phyloP scores from a whole-genome alignment of 2,797 vertebrate species.

The Pseudopleuronectes americanus region DNA sequence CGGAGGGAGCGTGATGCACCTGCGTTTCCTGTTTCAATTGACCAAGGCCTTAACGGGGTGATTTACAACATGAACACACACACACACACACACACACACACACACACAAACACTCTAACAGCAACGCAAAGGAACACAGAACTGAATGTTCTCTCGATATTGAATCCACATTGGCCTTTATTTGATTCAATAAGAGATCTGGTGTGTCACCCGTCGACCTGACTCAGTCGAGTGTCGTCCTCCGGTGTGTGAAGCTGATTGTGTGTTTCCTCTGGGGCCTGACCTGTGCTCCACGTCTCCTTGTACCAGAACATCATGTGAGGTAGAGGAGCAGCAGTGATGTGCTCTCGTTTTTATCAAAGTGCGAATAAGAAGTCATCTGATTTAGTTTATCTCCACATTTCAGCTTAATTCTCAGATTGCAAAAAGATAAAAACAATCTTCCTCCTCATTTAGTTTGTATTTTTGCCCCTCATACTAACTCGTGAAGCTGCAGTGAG shows the following conservation, averaged over 20 bases:
- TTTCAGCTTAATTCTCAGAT: no score
- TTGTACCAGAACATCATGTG: constrained; percentile 16
- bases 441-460: no score
- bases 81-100: constrained; percentile 14
- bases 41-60: constrained; percentile 46
- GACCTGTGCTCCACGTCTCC: constrained; percentile 4
- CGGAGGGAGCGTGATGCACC: constrained; percentile 23
- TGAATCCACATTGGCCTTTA: constrained; percentile 21
- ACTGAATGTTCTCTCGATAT: constrained; percentile 56
- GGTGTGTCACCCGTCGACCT: constrained; percentile 7
- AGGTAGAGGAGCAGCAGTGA: neutral
- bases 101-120: constrained; percentile 16
- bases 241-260: constrained; percentile 3
- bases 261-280: neutral
- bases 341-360: neutral
- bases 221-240: neutral
- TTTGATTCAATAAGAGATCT: constrained; percentile 36
- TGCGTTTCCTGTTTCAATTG: constrained; percentile 60
- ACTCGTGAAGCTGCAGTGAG: neutral
- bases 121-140: constrained; percentile 18
- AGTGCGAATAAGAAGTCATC: no score
- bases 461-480: neutral
- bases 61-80: constrained; percentile 20
- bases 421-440: no score
- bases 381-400: no score